These are phyloP conservation scores for Turdus rufiventris DNA, from an alignment of 2,113 vertebrate genomes.

Conservation along the genomic window DNA sequence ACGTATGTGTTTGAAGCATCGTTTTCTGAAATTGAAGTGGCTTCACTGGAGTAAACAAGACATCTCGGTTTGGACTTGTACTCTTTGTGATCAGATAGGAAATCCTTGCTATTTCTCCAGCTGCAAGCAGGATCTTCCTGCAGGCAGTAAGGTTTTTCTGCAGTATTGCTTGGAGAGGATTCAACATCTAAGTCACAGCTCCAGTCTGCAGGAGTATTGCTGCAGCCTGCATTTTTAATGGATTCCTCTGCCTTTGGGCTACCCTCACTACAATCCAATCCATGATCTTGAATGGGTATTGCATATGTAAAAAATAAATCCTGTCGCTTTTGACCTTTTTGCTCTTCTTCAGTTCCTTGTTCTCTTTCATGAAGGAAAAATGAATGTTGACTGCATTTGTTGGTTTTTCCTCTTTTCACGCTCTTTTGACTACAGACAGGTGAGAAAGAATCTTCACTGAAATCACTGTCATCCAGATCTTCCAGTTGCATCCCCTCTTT, in stretches of 20 bases:
- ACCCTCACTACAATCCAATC: not conserved
- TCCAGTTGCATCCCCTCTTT: constrained; percentile 61
- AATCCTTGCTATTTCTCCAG: not conserved
- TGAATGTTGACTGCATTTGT: constrained; percentile 40
- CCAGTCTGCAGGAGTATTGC: constrained; percentile 26
- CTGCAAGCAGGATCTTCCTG: constrained; percentile 19
- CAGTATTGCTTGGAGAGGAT: constrained; percentile 27
- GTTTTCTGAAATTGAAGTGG: not conserved
- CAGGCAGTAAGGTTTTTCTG: constrained; percentile 75
- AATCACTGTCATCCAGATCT: constrained; percentile 78
- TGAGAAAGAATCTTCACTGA: constrained; percentile 80
- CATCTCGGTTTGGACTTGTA: not conserved
- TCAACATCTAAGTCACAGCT: not conserved
- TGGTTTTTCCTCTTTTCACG: not conserved
- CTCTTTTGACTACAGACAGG: constrained; percentile 51
- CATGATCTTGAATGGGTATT: not conserved
- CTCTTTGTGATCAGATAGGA: constrained; percentile 12
- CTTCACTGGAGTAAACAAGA: not conserved
- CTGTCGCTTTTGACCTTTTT: not conserved
- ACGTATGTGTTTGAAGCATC: not conserved
- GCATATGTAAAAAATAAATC: constrained; percentile 46
- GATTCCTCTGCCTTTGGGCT: not conserved
- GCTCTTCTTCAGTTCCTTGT: not conserved
- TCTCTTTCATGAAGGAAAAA: constrained; percentile 75
- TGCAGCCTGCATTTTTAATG: not conserved